Evolutionary conservation across 2,797 vertebrate species (phyloP).

Genomic region (Astyanax mexicanus): DNA sequence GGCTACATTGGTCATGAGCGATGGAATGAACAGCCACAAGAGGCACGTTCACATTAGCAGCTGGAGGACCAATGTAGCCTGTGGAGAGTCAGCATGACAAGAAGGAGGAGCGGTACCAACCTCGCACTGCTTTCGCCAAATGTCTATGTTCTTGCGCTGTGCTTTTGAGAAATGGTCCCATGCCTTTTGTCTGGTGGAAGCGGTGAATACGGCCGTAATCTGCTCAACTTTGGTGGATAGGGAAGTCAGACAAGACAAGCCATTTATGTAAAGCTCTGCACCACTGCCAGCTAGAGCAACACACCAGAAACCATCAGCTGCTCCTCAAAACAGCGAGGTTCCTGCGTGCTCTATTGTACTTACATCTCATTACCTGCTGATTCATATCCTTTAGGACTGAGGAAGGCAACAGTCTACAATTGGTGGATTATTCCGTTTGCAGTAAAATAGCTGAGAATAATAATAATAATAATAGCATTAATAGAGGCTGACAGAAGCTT

Average conservation of each 20-base stretch:
- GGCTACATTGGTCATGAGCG: slow-evolving; percentile 7
- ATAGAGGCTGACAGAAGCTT: not conserved
- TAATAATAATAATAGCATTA: not conserved
- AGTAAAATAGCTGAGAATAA: not conserved
- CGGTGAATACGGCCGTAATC: slow-evolving; percentile 98
- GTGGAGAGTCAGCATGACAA: slow-evolving; percentile 80
- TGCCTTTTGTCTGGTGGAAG: slow-evolving; percentile 97
- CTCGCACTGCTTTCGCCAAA: slow-evolving; percentile 99
- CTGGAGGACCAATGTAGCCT: slow-evolving; percentile 43
- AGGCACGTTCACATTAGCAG: slow-evolving; percentile 54
- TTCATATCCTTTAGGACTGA: slow-evolving; percentile 86
- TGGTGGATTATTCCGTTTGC: slow-evolving; percentile 29
- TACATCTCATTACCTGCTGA: slow-evolving; percentile 89
- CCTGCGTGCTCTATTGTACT: slow-evolving; percentile 82
- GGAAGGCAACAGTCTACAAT: slow-evolving; percentile 67
- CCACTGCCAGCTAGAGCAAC: slow-evolving; percentile 78
- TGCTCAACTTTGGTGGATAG: slow-evolving; percentile 98
- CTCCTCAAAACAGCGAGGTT: slow-evolving; percentile 49
- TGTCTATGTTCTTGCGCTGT: slow-evolving; percentile 99
- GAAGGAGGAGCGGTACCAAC: slow-evolving; percentile 87
- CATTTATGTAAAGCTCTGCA: slow-evolving; percentile 93
- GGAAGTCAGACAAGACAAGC: slow-evolving; percentile 98
- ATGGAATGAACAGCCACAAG: slow-evolving; percentile 47
- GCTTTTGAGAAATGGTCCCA: slow-evolving; percentile 99
- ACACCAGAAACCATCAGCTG: slow-evolving; percentile 74